A percentile compares a stretch with the other conserved stretches of the same genome.
Conservation (phyloP, 2,113 vertebrate species). For the Anoura caudifer region DNA sequence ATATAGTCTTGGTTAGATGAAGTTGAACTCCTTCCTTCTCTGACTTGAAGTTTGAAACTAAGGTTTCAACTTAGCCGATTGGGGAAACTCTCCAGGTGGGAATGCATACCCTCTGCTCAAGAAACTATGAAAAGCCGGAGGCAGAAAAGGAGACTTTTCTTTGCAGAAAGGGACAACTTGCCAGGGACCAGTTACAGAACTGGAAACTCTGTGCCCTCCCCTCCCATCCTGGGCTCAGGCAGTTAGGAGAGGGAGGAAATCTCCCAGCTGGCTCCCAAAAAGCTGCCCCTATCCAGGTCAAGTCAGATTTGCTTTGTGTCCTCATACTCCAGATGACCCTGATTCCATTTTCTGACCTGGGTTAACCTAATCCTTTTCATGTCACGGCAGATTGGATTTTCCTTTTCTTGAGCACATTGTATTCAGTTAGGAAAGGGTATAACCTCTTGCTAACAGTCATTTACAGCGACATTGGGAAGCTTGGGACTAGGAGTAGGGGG, state of each 20-base stretch:
- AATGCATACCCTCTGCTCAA: background rate
- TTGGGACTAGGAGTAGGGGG: background rate
- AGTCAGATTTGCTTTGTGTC: background rate
- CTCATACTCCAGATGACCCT: background rate
- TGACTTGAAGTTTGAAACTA: background rate
- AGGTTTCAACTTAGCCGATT: background rate
- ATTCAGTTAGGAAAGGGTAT: background rate
- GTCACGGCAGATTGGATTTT: background rate
- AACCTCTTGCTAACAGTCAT: background rate
- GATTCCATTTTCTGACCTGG: background rate
- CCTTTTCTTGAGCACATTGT: background rate
- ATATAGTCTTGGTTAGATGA: background rate
- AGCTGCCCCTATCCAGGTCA: background rate
- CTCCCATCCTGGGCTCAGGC: background rate
- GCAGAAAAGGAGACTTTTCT: background rate
- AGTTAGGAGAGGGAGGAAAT: background rate
- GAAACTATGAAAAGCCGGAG: background rate
- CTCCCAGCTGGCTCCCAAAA: background rate
- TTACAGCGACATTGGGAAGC: background rate
- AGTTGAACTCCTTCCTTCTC: background rate
- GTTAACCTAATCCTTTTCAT: background rate
- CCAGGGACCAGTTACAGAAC: background rate
- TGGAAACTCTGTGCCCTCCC: background rate
- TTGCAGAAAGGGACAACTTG: background rate
- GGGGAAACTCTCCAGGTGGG: background rate